Conservation (phyloP, 2,888 invertebrate genomes). For the Leptogaster cylindrica region DNA sequence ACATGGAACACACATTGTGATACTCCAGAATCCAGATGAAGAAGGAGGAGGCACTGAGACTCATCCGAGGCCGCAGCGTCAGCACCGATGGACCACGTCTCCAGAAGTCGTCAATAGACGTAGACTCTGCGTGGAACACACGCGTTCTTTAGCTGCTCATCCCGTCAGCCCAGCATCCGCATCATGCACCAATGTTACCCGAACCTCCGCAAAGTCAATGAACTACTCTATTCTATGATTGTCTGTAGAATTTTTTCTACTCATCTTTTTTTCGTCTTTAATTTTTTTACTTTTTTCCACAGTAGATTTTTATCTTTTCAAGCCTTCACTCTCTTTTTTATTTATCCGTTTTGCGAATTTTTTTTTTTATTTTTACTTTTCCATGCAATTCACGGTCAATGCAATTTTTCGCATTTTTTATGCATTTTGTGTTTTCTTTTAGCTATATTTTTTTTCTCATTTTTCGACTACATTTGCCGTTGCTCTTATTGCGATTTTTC, state of each 20-base stretch:
- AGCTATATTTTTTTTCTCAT: not conserved
- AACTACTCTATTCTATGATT: slow-evolving; percentile 34
- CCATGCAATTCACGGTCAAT: not conserved
- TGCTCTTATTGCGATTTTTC: not conserved
- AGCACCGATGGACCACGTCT: no score
- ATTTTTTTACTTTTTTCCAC: not conserved
- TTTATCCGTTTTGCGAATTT: not conserved
- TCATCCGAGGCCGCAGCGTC: no score
- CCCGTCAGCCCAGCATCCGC: no score
- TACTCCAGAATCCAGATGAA: no score
- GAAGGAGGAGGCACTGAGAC: no score
- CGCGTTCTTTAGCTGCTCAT: no score
- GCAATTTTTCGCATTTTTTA: not conserved
- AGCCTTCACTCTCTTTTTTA: no score
- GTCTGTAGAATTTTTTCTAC: not conserved
- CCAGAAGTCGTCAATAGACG: no score
- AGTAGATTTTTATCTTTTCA: slow-evolving; percentile 16
- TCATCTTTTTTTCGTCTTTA: not conserved
- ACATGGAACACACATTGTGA: no score
- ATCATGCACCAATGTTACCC: not conserved
- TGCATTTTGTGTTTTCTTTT: not conserved
- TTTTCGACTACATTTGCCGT: not conserved
- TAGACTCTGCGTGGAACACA: no score
- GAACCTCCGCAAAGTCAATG: slow-evolving; percentile 16
- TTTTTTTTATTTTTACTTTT: slow-evolving; percentile 2